Percentiles rank a stretch among this genome's conserved stretches.
These are phyloP conservation scores for Gracilinanus agilis DNA, from an alignment of 2,113 vertebrate species.

Conservation along the genomic window DNA sequence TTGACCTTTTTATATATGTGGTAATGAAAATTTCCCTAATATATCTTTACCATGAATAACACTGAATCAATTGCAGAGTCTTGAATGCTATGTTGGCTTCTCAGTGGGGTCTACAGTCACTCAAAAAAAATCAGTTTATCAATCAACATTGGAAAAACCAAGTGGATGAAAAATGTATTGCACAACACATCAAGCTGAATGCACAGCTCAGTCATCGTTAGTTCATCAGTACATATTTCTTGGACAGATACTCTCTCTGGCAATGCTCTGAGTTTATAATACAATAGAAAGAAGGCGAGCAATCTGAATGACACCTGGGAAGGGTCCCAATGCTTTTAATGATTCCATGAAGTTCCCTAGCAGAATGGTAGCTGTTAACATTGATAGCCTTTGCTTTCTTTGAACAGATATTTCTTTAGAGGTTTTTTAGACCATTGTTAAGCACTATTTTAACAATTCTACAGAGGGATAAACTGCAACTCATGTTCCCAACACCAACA, in stretches of 20 bases:
- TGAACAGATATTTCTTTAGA: not conserved
- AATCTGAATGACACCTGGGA: not conserved
- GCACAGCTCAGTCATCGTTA: not conserved
- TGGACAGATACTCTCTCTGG: not conserved
- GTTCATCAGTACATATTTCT: not conserved
- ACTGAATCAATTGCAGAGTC: not conserved
- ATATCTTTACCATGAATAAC: not conserved
- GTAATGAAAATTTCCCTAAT: not conserved
- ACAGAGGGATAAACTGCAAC: not conserved
- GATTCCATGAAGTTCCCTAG: not conserved
- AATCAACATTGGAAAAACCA: not conserved
- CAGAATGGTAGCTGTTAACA: too few relatives aligned
- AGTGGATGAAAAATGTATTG: not conserved
- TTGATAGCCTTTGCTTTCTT: not conserved
- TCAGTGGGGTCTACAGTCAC: not conserved
- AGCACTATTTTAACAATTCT: conserved; percentile 1
- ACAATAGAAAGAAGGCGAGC: not conserved
- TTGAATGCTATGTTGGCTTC: not conserved
- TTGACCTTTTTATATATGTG: not conserved
- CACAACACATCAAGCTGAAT: not conserved
- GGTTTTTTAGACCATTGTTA: not conserved
- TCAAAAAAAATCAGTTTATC: not conserved
- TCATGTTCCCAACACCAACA: not conserved
- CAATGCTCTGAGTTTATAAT: not conserved
- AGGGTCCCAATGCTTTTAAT: not conserved